phyloP scores from a whole-genome alignment of 2,888 invertebrate species.

The Drosophila hamatofila region DNA sequence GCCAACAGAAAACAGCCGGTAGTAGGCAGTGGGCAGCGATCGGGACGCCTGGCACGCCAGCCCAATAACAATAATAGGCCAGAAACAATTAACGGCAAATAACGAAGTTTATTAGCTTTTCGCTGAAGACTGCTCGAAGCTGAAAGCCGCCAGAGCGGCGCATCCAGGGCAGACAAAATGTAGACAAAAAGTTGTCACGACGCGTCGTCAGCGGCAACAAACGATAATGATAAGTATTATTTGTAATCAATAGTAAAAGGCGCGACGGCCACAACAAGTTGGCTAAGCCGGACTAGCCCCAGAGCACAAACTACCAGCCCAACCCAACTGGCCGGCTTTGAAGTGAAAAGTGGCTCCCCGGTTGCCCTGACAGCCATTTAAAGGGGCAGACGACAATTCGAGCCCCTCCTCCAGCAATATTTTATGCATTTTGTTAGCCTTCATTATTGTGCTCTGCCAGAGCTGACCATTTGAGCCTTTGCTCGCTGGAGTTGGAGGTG shows the following conservation, averaged over 20 bases:
- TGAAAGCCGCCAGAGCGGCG: conserved; percentile 24
- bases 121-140: conserved; percentile 13
- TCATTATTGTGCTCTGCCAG: conserved; percentile 1
- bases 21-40: conserved; percentile 1
- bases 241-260: conserved; percentile 69
- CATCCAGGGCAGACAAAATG: conserved; percentile 15
- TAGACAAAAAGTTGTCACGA: conserved; percentile 60
- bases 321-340: background rate
- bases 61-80: conserved; percentile 44
- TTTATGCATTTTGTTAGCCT: conserved; percentile 15
- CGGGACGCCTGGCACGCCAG: background rate
- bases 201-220: conserved; percentile 35
- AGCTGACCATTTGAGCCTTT: conserved; percentile 1
- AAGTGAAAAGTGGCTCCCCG: conserved; percentile 1
- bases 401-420: background rate
- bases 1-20: background rate
- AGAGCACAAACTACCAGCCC: background rate
- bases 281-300: conserved; percentile 7
- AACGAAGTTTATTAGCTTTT: conserved; percentile 69
- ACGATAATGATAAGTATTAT: conserved; percentile 66
- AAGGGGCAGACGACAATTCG: background rate
- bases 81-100: conserved; percentile 67
- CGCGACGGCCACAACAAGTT: conserved; percentile 29
- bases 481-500: background rate
- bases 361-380: conserved; percentile 1